Evolutionary conservation across 2,113 vertebrate genomes (phyloP), one percentile per base, ranked within the genome.

Genomic region (Tetrax tetrax): DNA sequence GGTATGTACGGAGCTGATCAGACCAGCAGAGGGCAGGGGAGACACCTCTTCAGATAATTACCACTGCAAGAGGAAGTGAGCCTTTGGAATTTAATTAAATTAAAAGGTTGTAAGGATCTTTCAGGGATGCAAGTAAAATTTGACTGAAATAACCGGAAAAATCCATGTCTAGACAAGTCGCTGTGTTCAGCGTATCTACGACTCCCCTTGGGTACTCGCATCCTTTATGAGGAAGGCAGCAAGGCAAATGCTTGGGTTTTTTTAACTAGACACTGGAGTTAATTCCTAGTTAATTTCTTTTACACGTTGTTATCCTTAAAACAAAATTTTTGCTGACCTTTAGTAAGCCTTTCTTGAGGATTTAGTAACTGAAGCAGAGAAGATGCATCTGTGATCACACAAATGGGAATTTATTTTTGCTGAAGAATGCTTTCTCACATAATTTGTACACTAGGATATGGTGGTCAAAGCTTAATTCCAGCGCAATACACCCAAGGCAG

Each of bases 1-100:
- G 10, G 47, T 66, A 13, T 64, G 72, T 10, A 31, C 9, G 8
- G 2, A 25, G 75, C 3, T 21, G 57, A 12, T 25, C 13, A 38
- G 47, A 18, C 83, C 96, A 84, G 87, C 79, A 96, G 95, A 76
- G 93, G 96, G 95, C 95, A 91, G 56, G 10, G 56, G 23, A 83
- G 63, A 27, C 87, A 24, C 47, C 56, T 1, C 63, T 3, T 13
- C 83, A 65, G n/a, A 14, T 21, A 33, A 18, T 8, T 23, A 69
- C 35, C n/a, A 6, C 83, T 83, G 83, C 41, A 10, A 33, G 31
- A 50, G 61, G 31, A 54, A 61, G 22, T 0, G 2, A 68, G 41
- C 17, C 24, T 15, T 9, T 12, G 59, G 48, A 68, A 63, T 50
- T 41, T 33, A 12, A 87, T 65, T 19, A 23, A 33, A 80, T 57